phyloP scores from a whole-genome alignment of 2,888 invertebrate species.

The Drosophila hamatofila region DNA sequence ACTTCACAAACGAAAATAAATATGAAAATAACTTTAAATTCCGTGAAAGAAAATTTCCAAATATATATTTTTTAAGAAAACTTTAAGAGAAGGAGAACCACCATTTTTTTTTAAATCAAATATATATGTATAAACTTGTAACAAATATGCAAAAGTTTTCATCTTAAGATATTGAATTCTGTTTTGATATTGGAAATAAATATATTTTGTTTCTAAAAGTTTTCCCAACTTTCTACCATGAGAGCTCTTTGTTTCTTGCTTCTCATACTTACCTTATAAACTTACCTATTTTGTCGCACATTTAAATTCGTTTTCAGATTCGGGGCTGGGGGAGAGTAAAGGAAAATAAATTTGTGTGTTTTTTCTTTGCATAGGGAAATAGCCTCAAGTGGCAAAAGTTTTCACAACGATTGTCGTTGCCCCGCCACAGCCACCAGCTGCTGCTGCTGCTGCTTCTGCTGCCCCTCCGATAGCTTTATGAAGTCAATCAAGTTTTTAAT shows the following conservation, averaged over 20 bases:
- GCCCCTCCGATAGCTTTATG: slow-evolving; percentile 38
- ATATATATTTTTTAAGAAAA: background rate
- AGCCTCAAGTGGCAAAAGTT: slow-evolving; percentile 42
- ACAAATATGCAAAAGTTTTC: background rate
- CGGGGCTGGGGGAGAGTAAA: background rate
- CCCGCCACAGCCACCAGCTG: background rate
- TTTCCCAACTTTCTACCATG: background rate
- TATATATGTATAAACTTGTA: background rate
- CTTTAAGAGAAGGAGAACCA: too few species aligned
- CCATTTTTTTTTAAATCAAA: background rate
- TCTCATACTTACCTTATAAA: slow-evolving; percentile 19
- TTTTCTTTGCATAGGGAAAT: slow-evolving; percentile 42
- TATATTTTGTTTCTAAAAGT: background rate
- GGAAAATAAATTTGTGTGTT: slow-evolving; percentile 21
- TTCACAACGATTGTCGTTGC: slow-evolving; percentile 17
- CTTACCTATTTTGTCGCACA: slow-evolving; percentile 10
- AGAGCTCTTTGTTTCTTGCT: background rate
- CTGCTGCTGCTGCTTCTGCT: slow-evolving; percentile 12
- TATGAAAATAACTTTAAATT: too few species aligned
- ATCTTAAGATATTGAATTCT: background rate
- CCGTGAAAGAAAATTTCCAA: background rate
- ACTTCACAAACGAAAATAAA: too few species aligned
- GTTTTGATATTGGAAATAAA: background rate
- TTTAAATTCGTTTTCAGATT: slow-evolving; percentile 18
- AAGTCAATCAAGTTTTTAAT: slow-evolving; percentile 80